Base-by-base conservation (phyloP, 2,797 vertebrate species). In the Acipenser transmontanus region DNA sequence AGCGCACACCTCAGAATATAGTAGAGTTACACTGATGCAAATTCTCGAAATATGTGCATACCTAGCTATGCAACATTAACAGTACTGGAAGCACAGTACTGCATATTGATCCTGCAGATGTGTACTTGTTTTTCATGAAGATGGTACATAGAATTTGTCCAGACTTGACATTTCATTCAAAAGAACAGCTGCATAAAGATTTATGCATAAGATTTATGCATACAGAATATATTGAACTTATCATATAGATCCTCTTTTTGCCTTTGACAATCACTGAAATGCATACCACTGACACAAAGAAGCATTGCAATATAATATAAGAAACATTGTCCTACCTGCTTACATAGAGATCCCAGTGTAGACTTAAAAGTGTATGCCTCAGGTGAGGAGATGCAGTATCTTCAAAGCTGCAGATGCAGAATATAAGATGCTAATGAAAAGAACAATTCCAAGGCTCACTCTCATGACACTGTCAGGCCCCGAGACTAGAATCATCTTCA, bases 371-470 rank as follows among this genome's bases (percentile, higher is more conserved):
- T 69, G 20, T 34, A 34, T 64, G 67, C 14, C 69, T 49, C 1
- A n/a, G 57, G 52, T 72, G 52, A 14, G 66, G 66, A 69, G 71
- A 69, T 14, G 49, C 62, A 13, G 72, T 61, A 61, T 77, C 70
- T 76, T 73, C 77, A 71, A 73, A 66, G 72, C 81, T 66, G 71
- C 69, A 71, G 73, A 73, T 70, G 74, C 69, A 66, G 69, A 71
- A 48, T 0, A 12, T 49, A 2, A 20, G 59, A 56, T 67, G 64
- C 71, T 77, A 70, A 70, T 62, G 66, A 78, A 72, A 79, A 0
- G 52, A 82, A 85, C 80, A 85, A 83, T 85, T 88, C 87, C 90
- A 88, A 78, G 49, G 75, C 85, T 69, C 77, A 76, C 74, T 72
- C 77, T 77, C 71, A 78, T 74, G 71, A 82, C 74, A 81, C 83